phyloP scores from a whole-genome alignment of 2,797 vertebrate genomes.

The Gymnoscopelus microlampas region DNA sequence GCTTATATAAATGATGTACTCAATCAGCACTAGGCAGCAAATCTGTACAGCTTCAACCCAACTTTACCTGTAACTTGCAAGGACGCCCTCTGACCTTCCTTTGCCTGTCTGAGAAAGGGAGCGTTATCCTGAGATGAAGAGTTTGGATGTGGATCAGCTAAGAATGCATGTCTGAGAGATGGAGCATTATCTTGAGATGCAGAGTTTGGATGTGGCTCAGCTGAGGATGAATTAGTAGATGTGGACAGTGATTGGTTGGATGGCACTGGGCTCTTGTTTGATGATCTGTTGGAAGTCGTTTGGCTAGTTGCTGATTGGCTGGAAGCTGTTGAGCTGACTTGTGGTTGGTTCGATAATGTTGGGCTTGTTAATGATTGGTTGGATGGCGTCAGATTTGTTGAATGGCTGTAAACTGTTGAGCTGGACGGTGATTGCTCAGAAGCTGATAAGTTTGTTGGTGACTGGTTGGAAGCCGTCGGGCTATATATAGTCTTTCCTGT shows the following conservation, averaged over 20 bases:
- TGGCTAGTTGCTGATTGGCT: constrained; percentile 24
- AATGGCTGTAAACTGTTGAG: constrained; percentile 21
- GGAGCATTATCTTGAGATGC: neutral
- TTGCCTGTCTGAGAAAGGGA: constrained; percentile 57
- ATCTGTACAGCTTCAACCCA: neutral
- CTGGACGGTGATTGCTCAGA: constrained; percentile 21
- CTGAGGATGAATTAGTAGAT: neutral
- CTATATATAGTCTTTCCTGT: too few relatives aligned
- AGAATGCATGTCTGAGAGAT: constrained; percentile 4
- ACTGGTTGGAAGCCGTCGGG: neutral
- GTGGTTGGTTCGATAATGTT: constrained; percentile 7
- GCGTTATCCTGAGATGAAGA: constrained; percentile 33
- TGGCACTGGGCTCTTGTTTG: neutral
- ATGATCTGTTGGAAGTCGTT: constrained; percentile 12
- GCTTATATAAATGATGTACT: too few relatives aligned
- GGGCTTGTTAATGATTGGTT: constrained; percentile 11
- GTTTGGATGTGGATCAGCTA: constrained; percentile 21
- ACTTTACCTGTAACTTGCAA: constrained; percentile 66
- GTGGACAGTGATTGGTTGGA: constrained; percentile 21
- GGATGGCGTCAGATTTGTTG: neutral
- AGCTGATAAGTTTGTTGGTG: neutral
- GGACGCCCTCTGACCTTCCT: constrained; percentile 67
- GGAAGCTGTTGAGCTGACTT: neutral
- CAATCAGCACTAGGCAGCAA: too few relatives aligned
- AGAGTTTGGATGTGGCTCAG: constrained; percentile 6